Conservation (phyloP, 2,888 invertebrate species). For the Coronaproctus castanopsis region DNA sequence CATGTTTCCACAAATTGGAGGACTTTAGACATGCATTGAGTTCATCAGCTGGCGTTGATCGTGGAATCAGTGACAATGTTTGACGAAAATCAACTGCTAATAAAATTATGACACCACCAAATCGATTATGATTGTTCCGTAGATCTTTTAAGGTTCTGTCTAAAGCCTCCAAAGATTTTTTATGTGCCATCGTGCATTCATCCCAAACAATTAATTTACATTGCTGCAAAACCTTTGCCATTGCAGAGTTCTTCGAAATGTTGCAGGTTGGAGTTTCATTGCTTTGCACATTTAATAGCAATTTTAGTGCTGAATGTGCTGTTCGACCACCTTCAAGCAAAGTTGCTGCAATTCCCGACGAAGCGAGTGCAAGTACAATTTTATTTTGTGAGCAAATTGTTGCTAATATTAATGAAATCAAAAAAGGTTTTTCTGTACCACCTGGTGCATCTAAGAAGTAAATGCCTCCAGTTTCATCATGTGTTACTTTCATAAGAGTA, state of each 20-base stretch:
- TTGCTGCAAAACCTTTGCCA: conserved; percentile 14
- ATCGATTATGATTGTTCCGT: not conserved
- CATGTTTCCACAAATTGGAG: conserved; percentile 17
- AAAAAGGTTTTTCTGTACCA: not conserved
- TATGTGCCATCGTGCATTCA: conserved; percentile 21
- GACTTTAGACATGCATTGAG: conserved; percentile 20
- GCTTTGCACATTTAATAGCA: not conserved
- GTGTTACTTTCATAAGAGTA: too few species aligned
- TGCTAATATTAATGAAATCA: not conserved
- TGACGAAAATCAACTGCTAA: conserved; percentile 22
- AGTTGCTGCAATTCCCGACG: not conserved
- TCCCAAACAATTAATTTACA: conserved; percentile 20
- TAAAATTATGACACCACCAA: conserved; percentile 14
- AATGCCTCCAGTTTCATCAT: too few species aligned
- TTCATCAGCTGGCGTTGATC: conserved; percentile 5
- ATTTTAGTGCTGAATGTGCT: not conserved
- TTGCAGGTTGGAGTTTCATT: not conserved
- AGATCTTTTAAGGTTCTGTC: conserved; percentile 15
- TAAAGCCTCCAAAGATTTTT: conserved; percentile 19
- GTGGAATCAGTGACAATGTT: conserved; percentile 16
- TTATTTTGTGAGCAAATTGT: not conserved
- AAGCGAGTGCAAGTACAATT: not conserved
- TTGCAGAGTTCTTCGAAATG: not conserved
- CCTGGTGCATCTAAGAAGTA: too few species aligned
- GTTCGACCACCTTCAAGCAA: not conserved